phyloP scores from a whole-genome alignment of 2,113 vertebrate species.

The Microtus ochrogaster region DNA sequence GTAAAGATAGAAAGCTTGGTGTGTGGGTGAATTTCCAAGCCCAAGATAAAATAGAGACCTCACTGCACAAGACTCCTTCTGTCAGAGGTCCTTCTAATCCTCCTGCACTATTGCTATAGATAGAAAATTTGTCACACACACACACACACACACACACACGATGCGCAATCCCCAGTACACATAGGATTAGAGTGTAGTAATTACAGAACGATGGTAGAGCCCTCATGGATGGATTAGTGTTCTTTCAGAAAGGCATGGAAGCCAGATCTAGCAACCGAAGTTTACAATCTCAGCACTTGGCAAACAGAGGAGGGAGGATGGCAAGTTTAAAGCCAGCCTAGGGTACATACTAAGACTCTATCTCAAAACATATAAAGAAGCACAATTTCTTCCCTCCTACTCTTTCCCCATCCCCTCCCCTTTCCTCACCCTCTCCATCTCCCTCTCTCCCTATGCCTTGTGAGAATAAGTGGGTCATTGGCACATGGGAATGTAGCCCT shows the following conservation, averaged over 20 bases:
- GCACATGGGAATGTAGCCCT: neutral
- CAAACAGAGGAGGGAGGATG: no score
- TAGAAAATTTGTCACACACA: neutral
- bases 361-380: neutral
- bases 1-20: rapidly evolving
- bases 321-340: neutral
- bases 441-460: neutral
- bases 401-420: neutral
- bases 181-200: neutral
- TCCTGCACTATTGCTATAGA: neutral
- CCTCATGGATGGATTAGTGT: neutral
- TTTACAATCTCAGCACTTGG: neutral
- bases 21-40: neutral
- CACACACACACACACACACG: neutral
- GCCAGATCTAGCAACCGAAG: neutral
- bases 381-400: neutral
- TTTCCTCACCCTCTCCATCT: neutral
- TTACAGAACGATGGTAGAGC: neutral
- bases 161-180: neutral
- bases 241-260: neutral
- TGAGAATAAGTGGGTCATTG: neutral
- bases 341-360: neutral
- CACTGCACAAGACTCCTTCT: neutral
- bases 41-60: neutral
- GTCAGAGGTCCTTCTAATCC: neutral